Evolutionary conservation across 2,888 invertebrate species (phyloP).

Genomic region (Heliconius aoede): DNA sequence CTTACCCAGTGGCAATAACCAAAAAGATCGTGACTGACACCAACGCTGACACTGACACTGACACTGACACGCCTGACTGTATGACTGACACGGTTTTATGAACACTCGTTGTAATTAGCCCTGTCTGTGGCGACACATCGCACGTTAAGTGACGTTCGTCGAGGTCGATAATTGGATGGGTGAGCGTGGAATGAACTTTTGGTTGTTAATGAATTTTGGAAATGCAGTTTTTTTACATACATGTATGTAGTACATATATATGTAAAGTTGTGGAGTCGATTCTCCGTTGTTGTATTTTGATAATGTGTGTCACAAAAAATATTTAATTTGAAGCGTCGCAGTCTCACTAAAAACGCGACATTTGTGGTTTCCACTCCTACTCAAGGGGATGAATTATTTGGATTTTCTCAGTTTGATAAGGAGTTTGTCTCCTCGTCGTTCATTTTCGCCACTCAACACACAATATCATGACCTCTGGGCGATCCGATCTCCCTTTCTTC

Average conservation of each 20-base stretch:
- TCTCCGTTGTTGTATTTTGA: too few relatives aligned
- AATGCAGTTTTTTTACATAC: too few relatives aligned
- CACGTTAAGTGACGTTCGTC: conserved; percentile 30
- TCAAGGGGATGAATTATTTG: background rate
- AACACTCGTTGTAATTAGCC: conserved; percentile 32
- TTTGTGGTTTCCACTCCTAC: too few relatives aligned
- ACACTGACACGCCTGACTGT: conserved; percentile 63
- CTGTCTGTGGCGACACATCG: conserved; percentile 30
- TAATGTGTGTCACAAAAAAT: too few relatives aligned
- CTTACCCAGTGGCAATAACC: conserved; percentile 16
- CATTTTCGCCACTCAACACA: background rate
- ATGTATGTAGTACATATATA: too few relatives aligned
- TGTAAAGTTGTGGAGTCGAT: too few relatives aligned
- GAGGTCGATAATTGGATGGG: conserved; percentile 24
- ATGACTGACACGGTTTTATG: conserved; percentile 52
- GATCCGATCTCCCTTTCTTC: too few relatives aligned
- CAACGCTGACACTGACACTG: conserved; percentile 49
- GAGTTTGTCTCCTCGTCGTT: background rate
- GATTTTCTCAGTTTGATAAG: background rate
- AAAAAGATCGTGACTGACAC: conserved; percentile 43
- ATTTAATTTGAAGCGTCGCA: too few relatives aligned
- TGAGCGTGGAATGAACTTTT: conserved; percentile 23
- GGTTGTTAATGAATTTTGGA: conserved; percentile 10
- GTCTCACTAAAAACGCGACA: too few relatives aligned
- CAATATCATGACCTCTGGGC: background rate